Conservation (phyloP, 2,888 invertebrate species). For the Cephus spinipes region DNA sequence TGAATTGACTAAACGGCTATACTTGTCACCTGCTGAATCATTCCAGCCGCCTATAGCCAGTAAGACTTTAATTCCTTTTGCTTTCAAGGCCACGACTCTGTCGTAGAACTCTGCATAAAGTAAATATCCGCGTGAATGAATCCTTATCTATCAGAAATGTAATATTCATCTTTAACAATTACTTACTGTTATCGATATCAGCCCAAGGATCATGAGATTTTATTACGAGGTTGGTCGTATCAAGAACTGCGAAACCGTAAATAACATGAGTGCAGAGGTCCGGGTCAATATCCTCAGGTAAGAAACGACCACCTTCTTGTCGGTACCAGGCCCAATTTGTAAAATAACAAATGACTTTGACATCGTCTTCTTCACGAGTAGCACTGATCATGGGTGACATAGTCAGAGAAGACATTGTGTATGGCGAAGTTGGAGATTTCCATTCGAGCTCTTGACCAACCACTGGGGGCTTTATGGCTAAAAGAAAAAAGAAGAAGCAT, state of each 20-base stretch:
- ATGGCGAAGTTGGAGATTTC: constrained; percentile 30
- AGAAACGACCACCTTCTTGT: constrained; percentile 82
- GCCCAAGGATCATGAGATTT: constrained; percentile 91
- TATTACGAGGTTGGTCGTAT: constrained; percentile 79
- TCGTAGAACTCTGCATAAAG: constrained; percentile 82
- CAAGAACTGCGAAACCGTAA: constrained; percentile 91
- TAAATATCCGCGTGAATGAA: background rate
- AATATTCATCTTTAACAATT: background rate
- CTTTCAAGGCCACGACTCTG: constrained; percentile 80
- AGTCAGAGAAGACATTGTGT: constrained; percentile 1
- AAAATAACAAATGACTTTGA: constrained; percentile 90
- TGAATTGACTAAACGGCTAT: constrained; percentile 84
- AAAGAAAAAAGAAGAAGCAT: background rate
- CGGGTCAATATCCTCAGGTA: constrained; percentile 86
- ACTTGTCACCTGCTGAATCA: constrained; percentile 91
- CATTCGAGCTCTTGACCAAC: constrained; percentile 50
- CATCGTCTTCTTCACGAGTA: constrained; percentile 63
- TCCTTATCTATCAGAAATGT: background rate
- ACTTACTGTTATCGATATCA: constrained; percentile 87
- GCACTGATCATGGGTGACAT: background rate
- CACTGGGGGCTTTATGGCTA: constrained; percentile 47
- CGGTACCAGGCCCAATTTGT: constrained; percentile 97
- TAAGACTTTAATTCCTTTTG: constrained; percentile 81
- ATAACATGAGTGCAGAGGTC: constrained; percentile 91
- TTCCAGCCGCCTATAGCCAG: constrained; percentile 96